Evolutionary conservation across 1,140 invertebrate genomes (phyloP).

Genomic region (Scaptomyza graminum): DNA sequence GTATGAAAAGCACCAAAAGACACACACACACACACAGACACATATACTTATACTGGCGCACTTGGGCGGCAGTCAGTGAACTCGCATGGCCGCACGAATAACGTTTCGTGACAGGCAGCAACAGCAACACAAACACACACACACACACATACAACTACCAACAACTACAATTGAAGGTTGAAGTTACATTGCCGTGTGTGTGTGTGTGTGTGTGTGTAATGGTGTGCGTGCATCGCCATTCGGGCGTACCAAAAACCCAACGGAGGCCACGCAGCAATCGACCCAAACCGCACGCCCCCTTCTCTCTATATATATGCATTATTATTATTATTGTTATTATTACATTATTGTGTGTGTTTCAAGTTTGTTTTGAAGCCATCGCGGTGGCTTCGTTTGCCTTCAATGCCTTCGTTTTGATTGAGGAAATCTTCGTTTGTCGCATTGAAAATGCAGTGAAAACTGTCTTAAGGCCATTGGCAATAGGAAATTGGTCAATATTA

Average conservation of each 20-base stretch:
- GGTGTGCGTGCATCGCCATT: conserved; percentile 79
- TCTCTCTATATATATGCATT: conserved; percentile 58
- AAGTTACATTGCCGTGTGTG: conserved; percentile 66
- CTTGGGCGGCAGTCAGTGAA: conserved; percentile 76
- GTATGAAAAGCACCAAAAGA: conserved; percentile 73
- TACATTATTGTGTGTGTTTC: conserved; percentile 56
- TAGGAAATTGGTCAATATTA: conserved; percentile 22
- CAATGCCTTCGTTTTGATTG: conserved; percentile 80
- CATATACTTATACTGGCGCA: conserved; percentile 9
- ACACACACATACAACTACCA: conserved; percentile 40
- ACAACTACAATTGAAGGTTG: conserved; percentile 79
- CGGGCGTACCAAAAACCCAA: conserved; percentile 77
- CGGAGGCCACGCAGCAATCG: conserved; percentile 76
- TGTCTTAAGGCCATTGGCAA: conserved; percentile 59
- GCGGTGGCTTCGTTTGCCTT: conserved; percentile 31
- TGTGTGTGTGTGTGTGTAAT: conserved; percentile 32
- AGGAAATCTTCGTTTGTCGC: conserved; percentile 70
- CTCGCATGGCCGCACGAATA: conserved; percentile 82
- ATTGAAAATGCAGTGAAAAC: conserved; percentile 80
- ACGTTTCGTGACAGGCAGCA: conserved; percentile 73
- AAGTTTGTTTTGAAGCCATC: conserved; percentile 32
- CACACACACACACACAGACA: not conserved
- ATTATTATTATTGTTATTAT: conserved; percentile 54
- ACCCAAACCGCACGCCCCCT: conserved; percentile 39
- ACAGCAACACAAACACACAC: conserved; percentile 24